Base-by-base conservation (phyloP, 2,888 invertebrate species). In the Lottia scabra region DNA sequence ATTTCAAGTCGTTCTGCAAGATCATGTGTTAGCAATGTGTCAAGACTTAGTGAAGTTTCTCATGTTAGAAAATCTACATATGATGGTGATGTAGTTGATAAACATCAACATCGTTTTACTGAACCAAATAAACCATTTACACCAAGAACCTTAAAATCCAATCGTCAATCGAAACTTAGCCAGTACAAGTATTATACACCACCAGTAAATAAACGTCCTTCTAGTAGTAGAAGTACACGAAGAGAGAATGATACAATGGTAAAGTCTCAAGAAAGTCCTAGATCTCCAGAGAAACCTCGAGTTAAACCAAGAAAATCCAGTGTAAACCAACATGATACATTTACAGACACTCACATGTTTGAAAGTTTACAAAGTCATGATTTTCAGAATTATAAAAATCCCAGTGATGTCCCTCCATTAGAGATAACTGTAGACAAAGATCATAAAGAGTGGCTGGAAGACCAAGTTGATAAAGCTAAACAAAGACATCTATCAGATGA, bases 391-490 rank as follows among this genome's bases (percentile, higher is more conserved):
- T 77, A 71, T 44, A 66, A 71, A 23, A 71, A 67, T 43, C 73
- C 75, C 38, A 73, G 72, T 65, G 72, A 72, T n/a, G 83, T 89
- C 27, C 89, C 89, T 2, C 85, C 82, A 16, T 80, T 89, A 44
- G 85, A 87, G 46, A 89, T 89, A 56, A 85, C 88, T 8, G 78
- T 87, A 77, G 89, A 89, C 76, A 81, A 81, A 26, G 88, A 89
- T 76, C 86, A 88, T 72, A 75, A 86, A 74, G 83, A 82, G 63
- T 88, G 87, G 88, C 68, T 88, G 5, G 79, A 87, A 71, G 88
- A 88, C 43, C 87, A 87, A 74, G 83, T 83, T 8, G 77, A 76
- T n/a, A 84, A 83, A 63, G 84, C 84, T 19, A 76, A 85, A 65
- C 23, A 12, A 44, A 16, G 63, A 38, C 30, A 30, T 4, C 38